Evolutionary conservation across 2,113 vertebrate genomes (phyloP).

Genomic region (Python bivittatus): DNA sequence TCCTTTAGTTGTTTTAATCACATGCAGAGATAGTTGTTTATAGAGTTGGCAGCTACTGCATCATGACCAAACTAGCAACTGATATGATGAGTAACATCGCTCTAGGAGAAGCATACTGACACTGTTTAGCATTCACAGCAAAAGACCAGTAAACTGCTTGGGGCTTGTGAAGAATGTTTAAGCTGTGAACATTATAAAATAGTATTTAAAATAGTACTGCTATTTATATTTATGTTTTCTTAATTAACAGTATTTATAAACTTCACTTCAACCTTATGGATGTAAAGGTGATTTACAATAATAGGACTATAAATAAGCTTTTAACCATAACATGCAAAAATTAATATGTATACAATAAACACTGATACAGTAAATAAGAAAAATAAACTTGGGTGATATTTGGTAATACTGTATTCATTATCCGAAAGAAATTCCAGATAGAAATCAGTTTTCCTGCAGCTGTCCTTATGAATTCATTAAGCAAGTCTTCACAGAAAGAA

Average conservation of each 20-base stretch:
- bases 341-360: not conserved
- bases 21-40: not conserved
- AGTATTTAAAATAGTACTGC: not conserved
- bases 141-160: not conserved
- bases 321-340: not conserved
- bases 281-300: not conserved
- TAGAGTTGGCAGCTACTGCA: slow-evolving; percentile 6
- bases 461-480: not conserved
- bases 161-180: not conserved
- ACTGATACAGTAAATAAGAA: not conserved
- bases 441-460: not conserved
- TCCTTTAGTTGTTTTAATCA: not conserved
- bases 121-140: not conserved
- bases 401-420: not conserved
- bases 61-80: not conserved
- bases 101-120: not conserved
- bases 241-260: not conserved
- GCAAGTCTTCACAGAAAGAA: not conserved
- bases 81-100: not conserved
- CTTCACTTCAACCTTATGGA: not conserved
- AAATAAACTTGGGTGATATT: not conserved
- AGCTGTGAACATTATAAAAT: not conserved
- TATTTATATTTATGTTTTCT: not conserved
- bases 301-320: not conserved
- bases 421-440: not conserved